Percentiles rank a stretch among this genome's conserved stretches.
Conservation (phyloP, 2,888 invertebrate species). For the Labia minor region DNA sequence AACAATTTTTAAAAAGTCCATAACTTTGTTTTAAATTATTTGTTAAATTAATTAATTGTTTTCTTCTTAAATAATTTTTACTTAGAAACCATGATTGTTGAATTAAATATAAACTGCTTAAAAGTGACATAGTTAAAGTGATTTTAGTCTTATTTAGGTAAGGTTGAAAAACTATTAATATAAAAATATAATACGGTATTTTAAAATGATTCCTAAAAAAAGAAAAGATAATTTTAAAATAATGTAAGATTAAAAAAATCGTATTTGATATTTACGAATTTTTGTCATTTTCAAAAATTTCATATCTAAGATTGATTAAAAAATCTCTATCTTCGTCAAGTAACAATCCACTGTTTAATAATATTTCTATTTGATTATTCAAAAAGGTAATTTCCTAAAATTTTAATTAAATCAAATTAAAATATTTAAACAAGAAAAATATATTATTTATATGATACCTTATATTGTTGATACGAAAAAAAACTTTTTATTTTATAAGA, state of each 20-base stretch:
- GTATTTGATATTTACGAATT: background rate
- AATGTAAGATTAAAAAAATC: background rate
- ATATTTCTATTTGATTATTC: slow-evolving; percentile 7
- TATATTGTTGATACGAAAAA: too few species aligned
- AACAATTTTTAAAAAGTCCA: background rate
- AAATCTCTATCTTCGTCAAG: background rate
- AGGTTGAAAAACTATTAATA: background rate
- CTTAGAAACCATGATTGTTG: background rate
- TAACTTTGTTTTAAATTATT: background rate
- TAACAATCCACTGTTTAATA: background rate
- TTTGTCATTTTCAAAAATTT: background rate
- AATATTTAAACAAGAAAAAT: background rate
- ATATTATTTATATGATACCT: background rate
- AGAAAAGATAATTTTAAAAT: background rate
- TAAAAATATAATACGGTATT: background rate
- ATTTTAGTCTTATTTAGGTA: background rate
- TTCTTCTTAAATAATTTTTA: background rate
- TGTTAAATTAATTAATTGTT: background rate
- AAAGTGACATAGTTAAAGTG: background rate
- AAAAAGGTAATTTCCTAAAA: background rate
- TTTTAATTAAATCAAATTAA: background rate
- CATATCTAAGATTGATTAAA: background rate
- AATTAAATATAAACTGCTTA: background rate
- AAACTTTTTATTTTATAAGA: too few species aligned
- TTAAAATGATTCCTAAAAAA: background rate